Percentiles rank a stretch among this genome's conserved stretches.
Evolutionary conservation across 2,888 invertebrate species (phyloP).

Genomic region (Pecten maximus): DNA sequence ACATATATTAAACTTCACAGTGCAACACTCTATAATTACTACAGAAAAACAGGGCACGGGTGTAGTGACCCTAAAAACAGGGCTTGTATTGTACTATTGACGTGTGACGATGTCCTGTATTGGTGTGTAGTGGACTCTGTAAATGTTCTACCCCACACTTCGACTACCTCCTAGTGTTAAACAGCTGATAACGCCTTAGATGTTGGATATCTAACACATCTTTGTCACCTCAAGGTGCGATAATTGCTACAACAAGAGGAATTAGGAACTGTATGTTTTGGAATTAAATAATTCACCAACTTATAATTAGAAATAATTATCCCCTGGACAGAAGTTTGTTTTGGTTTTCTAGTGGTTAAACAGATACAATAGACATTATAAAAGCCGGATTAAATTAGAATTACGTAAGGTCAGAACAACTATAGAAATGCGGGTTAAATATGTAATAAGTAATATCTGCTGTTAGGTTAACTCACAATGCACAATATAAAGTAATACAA

Average conservation of each 20-base stretch:
- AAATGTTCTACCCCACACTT: not conserved
- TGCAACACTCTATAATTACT: not conserved
- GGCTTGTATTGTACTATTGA: not conserved
- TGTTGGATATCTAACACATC: not conserved
- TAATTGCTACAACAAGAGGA: not conserved
- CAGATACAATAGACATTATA: not conserved
- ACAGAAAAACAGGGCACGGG: not conserved
- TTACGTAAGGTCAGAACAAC: not conserved
- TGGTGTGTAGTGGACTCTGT: not conserved
- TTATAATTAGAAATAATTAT: slow-evolving; percentile 4
- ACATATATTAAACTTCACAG: not conserved
- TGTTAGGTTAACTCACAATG: not conserved
- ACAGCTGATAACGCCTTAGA: not conserved
- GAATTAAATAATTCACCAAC: not conserved
- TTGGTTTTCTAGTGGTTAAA: not conserved
- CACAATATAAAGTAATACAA: too few relatives aligned
- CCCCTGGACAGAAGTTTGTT: not conserved
- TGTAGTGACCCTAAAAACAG: not conserved
- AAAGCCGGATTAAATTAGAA: not conserved
- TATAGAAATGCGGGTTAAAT: not conserved
- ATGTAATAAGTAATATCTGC: not conserved
- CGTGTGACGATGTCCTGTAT: not conserved
- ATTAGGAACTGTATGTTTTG: not conserved
- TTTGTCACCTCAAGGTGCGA: not conserved
- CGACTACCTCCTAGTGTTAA: slow-evolving; percentile 11